Conservation (phyloP, 2,888 invertebrate species). For the Apamea crenata region DNA sequence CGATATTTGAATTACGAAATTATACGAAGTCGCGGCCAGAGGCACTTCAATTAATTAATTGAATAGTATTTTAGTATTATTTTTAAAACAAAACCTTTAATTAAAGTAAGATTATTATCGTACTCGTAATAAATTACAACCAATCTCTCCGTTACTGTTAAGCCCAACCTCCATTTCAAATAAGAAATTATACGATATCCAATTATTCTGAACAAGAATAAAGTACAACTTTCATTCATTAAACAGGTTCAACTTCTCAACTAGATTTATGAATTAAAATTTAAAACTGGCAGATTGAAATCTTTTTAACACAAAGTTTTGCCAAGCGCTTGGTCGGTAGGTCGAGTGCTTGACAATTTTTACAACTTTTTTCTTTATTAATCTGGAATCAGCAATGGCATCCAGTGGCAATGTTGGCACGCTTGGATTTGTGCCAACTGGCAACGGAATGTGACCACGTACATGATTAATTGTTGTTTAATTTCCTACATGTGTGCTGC, state of each 20-base stretch:
- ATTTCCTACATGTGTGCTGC: slow-evolving; percentile 50
- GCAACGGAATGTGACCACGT: slow-evolving; percentile 58
- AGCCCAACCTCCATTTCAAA: slow-evolving; percentile 11
- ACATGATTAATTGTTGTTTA: slow-evolving; percentile 66
- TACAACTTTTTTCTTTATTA: slow-evolving; percentile 51
- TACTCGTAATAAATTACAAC: slow-evolving; percentile 13
- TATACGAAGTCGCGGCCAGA: neutral
- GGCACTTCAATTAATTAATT: neutral
- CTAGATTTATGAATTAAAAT: slow-evolving; percentile 51
- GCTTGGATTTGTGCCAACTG: slow-evolving; percentile 65
- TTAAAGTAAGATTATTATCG: neutral
- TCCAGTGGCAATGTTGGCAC: slow-evolving; percentile 50
- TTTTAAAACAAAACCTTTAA: neutral
- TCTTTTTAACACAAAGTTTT: slow-evolving; percentile 47
- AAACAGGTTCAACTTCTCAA: slow-evolving; percentile 42
- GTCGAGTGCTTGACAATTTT: slow-evolving; percentile 39
- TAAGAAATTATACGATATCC: slow-evolving; percentile 25
- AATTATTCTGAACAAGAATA: slow-evolving; percentile 51
- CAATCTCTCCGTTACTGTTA: neutral
- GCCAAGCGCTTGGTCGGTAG: slow-evolving; percentile 8
- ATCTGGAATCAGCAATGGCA: slow-evolving; percentile 59
- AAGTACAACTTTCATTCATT: slow-evolving; percentile 50
- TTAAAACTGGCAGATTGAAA: slow-evolving; percentile 39
- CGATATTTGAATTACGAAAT: too few species aligned
- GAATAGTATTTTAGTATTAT: neutral